Evolutionary conservation across 1,140 invertebrate genomes (phyloP).

Genomic region (Aplysia californica): DNA sequence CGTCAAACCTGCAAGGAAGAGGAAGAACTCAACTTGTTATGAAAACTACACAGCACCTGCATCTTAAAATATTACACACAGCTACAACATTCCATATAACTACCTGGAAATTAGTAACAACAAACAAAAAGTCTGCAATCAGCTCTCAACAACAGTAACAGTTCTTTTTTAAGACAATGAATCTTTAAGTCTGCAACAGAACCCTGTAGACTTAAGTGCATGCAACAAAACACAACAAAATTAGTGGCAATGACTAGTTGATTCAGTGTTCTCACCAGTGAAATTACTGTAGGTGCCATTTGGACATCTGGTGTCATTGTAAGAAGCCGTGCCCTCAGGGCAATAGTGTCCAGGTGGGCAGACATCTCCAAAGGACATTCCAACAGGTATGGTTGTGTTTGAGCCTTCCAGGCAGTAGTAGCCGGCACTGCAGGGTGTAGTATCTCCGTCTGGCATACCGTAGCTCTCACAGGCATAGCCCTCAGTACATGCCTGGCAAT

Average conservation of each 20-base stretch:
- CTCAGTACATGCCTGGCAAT: constrained; percentile 55
- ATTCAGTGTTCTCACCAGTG: constrained; percentile 22
- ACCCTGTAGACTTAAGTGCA: no score
- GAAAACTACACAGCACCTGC: no score
- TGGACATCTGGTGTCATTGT: constrained; percentile 50
- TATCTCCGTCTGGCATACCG: constrained; percentile 40
- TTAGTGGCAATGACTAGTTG: no score
- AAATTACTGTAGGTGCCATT: constrained; percentile 61
- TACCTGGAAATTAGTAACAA: no score
- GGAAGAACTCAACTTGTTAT: no score
- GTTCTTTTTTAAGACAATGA: no score
- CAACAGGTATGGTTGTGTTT: constrained; percentile 46
- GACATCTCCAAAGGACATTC: constrained; percentile 48
- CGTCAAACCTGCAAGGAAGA: constrained; percentile 32
- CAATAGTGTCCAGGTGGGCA: constrained; percentile 63
- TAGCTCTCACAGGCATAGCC: constrained; percentile 58
- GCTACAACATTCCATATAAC: no score
- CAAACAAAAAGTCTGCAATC: no score
- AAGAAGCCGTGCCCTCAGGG: constrained; percentile 53
- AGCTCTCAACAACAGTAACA: no score
- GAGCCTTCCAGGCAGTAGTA: constrained; percentile 56
- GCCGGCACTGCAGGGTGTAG: constrained; percentile 46
- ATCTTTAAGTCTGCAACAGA: no score
- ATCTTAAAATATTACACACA: no score
- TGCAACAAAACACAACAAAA: no score